phyloP scores from a whole-genome alignment of 2,888 invertebrate species.

The Cremastinae sp. region DNA sequence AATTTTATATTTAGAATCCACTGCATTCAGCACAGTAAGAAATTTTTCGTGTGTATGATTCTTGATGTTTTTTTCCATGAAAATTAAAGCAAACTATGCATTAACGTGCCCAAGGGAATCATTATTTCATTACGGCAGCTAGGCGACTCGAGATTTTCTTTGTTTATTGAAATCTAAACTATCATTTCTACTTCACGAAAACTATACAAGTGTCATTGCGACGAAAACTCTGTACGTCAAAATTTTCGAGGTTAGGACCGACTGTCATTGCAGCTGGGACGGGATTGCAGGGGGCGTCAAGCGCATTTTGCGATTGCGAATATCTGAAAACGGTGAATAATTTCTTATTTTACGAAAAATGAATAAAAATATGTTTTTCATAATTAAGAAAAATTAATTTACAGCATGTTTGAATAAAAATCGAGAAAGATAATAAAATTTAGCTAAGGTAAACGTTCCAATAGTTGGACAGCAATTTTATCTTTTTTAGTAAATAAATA shows the following conservation, averaged over 20 bases:
- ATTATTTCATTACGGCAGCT: conserved; percentile 12
- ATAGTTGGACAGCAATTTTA: no score
- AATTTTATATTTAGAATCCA: conserved; percentile 58
- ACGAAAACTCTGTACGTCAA: conserved; percentile 60
- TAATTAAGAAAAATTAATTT: no score
- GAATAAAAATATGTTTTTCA: no score
- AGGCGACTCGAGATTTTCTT: conserved; percentile 35
- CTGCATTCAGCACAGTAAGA: conserved; percentile 33
- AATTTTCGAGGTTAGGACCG: conserved; percentile 60
- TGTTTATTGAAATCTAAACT: conserved; percentile 44
- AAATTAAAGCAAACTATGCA: conserved; percentile 26
- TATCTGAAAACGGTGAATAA: background rate
- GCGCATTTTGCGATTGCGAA: no score
- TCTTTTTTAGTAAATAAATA: no score
- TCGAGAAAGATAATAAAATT: no score
- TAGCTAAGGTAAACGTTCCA: no score
- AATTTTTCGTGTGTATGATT: conserved; percentile 34
- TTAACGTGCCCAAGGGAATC: background rate
- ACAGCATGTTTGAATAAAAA: no score
- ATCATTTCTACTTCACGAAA: conserved; percentile 43
- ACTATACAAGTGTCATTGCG: conserved; percentile 61
- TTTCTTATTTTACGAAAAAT: conserved; percentile 23
- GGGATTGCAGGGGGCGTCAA: conserved; percentile 25
- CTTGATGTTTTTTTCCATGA: conserved; percentile 14
- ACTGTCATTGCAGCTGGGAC: conserved; percentile 47